Evolutionary conservation across 2,113 vertebrate species (phyloP).

Genomic region (Pimephales promelas): DNA sequence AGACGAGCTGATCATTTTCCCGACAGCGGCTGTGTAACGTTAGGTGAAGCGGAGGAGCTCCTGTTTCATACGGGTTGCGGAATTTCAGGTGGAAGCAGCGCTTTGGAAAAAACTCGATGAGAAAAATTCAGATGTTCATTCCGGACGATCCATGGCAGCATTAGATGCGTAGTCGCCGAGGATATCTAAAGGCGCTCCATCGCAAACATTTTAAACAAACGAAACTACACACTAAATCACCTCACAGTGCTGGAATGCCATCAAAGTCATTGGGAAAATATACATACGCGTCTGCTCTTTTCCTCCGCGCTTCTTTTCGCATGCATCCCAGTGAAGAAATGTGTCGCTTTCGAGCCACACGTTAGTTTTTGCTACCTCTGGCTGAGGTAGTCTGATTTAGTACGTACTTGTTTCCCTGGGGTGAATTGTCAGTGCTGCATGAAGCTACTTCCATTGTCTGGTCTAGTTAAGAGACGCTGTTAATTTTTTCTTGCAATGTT

Average conservation of each 20-base stretch:
- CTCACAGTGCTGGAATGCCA: slow-evolving; percentile 55
- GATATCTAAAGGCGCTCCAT: slow-evolving; percentile 59
- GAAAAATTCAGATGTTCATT: slow-evolving; percentile 62
- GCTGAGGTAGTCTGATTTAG: slow-evolving; percentile 73
- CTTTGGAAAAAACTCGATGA: slow-evolving; percentile 55
- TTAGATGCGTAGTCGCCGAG: slow-evolving; percentile 25
- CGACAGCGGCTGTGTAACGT: slow-evolving; percentile 47
- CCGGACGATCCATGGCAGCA: slow-evolving; percentile 61
- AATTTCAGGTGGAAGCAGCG: slow-evolving; percentile 53
- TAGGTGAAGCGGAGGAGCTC: slow-evolving; percentile 42
- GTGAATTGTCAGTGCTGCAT: slow-evolving; percentile 82
- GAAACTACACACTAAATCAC: slow-evolving; percentile 55
- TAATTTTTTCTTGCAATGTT: slow-evolving; percentile 73
- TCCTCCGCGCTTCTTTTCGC: slow-evolving; percentile 67
- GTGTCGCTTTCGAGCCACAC: slow-evolving; percentile 69
- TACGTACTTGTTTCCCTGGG: slow-evolving; percentile 75
- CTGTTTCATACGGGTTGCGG: slow-evolving; percentile 63
- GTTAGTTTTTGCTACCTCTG: slow-evolving; percentile 69
- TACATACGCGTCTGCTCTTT: slow-evolving; percentile 41
- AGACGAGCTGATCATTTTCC: slow-evolving; percentile 64
- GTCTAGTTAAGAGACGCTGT: slow-evolving; percentile 74
- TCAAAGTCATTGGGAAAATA: slow-evolving; percentile 51
- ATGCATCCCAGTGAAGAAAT: slow-evolving; percentile 73
- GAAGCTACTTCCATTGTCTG: slow-evolving; percentile 89
- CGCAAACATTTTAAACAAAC: slow-evolving; percentile 36